Evolutionary conservation across 2,113 vertebrate genomes (phyloP).

Genomic region (Neofelis nebulosa): DNA sequence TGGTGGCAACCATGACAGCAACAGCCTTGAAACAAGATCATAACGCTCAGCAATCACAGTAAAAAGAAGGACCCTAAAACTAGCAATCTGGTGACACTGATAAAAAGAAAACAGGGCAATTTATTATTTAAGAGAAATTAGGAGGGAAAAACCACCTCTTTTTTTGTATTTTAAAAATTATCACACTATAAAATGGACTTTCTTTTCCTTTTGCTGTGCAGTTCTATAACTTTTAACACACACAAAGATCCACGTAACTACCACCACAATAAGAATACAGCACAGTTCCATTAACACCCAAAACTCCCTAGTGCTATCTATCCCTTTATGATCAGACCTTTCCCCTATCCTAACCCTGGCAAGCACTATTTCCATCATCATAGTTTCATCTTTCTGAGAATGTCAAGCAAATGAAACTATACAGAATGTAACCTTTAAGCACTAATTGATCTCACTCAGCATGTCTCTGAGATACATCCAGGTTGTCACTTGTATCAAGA

Average conservation of each 20-base stretch:
- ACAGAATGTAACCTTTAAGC: neutral
- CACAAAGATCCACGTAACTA: neutral
- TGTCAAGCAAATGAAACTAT: neutral
- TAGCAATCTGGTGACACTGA: neutral
- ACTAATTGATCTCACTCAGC: neutral
- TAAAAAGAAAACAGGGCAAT: neutral
- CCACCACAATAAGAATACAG: neutral
- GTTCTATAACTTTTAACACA: neutral
- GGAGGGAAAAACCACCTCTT: neutral
- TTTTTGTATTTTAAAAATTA: neutral
- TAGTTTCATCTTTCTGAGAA: neutral
- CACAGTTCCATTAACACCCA: no score
- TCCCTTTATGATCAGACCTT: neutral
- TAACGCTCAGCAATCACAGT: neutral
- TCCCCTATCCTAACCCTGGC: neutral
- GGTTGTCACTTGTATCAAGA: neutral
- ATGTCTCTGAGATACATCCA: neutral
- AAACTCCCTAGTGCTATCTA: neutral
- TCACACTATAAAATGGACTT: neutral
- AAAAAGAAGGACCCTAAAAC: neutral
- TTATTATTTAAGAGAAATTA: neutral
- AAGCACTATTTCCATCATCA: neutral
- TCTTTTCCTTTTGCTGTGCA: neutral
- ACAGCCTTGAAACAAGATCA: conserved; percentile 83
- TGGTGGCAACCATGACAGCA: conserved; percentile 90